Percentiles rank a stretch among this genome's conserved stretches.
phyloP scores from a whole-genome alignment of 1,140 invertebrate genomes.

The Drosophila punjabiensis region DNA sequence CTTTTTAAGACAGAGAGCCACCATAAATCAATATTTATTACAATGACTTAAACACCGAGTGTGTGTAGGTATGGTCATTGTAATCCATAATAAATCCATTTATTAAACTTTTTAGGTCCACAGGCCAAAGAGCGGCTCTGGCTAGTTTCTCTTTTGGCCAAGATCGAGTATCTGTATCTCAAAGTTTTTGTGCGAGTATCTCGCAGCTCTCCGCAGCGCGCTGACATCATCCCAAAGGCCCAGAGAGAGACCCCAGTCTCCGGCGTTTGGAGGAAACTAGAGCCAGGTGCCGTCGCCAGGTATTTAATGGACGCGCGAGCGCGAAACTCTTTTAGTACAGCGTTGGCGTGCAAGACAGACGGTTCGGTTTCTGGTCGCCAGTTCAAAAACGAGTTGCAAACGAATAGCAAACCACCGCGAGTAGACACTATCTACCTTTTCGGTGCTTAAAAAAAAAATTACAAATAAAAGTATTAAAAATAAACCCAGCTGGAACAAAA shows the following conservation, averaged over 20 bases:
- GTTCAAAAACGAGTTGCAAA: constrained; percentile 46
- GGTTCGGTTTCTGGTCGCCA: constrained; percentile 65
- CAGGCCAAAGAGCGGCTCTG: constrained; percentile 20
- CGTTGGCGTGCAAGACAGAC: constrained; percentile 79
- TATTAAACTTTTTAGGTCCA: constrained; percentile 11
- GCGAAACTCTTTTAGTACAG: constrained; percentile 81
- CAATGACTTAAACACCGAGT: constrained; percentile 46
- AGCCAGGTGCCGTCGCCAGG: constrained; percentile 63
- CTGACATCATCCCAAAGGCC: constrained; percentile 70
- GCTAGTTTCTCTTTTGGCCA: constrained; percentile 24
- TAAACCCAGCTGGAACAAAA: constrained; percentile 34
- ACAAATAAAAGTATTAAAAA: constrained; percentile 68
- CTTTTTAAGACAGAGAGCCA: constrained; percentile 56
- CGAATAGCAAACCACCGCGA: constrained; percentile 7
- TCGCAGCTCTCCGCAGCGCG: constrained; percentile 34
- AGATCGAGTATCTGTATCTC: constrained; percentile 5
- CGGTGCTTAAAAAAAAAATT: constrained; percentile 12
- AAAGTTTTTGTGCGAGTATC: constrained; percentile 2
- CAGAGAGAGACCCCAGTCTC: constrained; percentile 12
- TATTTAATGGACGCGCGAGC: constrained; percentile 75
- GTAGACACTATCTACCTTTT: constrained; percentile 18
- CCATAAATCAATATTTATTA: constrained; percentile 74
- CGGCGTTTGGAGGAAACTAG: constrained; percentile 23
- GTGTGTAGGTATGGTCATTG: constrained; percentile 45
- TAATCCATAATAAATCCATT: constrained; percentile 31